Evolutionary conservation across 1,140 invertebrate genomes (phyloP), one percentile per base, ranked within the genome.

Genomic region (Oscheius sp.): DNA sequence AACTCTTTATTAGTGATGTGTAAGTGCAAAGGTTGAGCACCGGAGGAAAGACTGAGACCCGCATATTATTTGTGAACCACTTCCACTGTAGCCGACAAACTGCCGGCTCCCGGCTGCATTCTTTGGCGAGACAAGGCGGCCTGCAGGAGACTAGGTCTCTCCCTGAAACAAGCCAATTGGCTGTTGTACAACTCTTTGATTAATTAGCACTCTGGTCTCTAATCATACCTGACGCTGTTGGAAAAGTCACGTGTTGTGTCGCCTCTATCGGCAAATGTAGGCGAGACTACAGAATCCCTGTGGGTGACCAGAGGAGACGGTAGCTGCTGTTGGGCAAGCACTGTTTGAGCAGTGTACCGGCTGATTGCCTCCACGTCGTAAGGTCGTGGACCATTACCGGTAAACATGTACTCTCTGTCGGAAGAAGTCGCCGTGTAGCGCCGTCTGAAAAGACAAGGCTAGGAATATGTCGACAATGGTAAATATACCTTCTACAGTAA

Each of bases 361-460:
- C 82, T 76, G 38, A 84, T 84, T 36, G 79, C 45, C 36, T 84
- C 80, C 15, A 82, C 82, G 68, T 82, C 84, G 59, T 84, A 82
- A 3, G 80, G 80, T 20, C 82, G 65, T 26, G 80, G 80, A 13
- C 82, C 82, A 20, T 73, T 69, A 46, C 64, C 42, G 23, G 74
- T 68, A 15, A 82, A 74, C 80, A 82, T 82, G 61, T 82, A 82
- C 32, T 83, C 74, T 59, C 79, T 55, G 62, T 84, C 82, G n/a
- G 79, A 45, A 49, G 76, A 77, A 3, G 75, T 58, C 3, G 73
- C 55, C 13, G 34, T 68, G 38, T 67, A 38, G 0, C 65, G 59
- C 28, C 68, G 32, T 42, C 68, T 69, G 28, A 73, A 77, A 69
- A 63, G 35, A 29, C 34, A 52, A 3, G 18, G 3, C 34, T 42